Evolutionary conservation across 2,888 invertebrate genomes (phyloP).

Genomic region (Epirrita christyi): DNA sequence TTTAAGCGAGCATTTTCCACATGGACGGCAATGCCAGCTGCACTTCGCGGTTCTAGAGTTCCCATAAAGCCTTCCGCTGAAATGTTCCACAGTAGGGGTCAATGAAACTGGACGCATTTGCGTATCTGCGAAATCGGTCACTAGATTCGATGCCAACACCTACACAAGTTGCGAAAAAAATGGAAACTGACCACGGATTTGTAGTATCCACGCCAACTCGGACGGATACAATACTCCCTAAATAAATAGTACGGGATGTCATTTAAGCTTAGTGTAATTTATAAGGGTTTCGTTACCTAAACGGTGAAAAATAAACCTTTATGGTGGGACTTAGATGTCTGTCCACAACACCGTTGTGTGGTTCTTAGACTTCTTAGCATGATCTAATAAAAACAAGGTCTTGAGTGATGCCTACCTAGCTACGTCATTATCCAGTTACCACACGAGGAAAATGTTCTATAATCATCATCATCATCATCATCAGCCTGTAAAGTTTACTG

Average conservation of each 20-base stretch:
- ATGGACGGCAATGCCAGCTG: constrained; percentile 6
- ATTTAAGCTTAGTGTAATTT: constrained; percentile 26
- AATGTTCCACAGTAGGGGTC: constrained; percentile 46
- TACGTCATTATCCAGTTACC: too few species aligned
- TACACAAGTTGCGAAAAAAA: constrained; percentile 24
- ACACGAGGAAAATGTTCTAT: too few species aligned
- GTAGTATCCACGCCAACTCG: constrained; percentile 31
- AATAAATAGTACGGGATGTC: constrained; percentile 40
- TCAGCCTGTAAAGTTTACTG: too few species aligned
- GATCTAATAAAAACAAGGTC: too few species aligned
- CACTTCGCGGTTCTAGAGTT: constrained; percentile 8
- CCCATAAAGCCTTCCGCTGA: constrained; percentile 16
- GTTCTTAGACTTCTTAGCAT: too few species aligned
- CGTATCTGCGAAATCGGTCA: constrained; percentile 43
- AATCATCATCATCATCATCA: too few species aligned
- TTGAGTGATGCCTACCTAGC: too few species aligned
- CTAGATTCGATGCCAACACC: constrained; percentile 38
- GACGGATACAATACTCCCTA: constrained; percentile 38
- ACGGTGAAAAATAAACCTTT: too few species aligned
- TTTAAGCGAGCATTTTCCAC: not conserved
- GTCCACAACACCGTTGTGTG: too few species aligned
- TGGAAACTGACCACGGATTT: constrained; percentile 29
- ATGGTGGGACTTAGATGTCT: too few species aligned
- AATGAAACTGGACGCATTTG: constrained; percentile 50
- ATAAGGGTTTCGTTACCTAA: too few species aligned